Base-by-base conservation (phyloP, 2,888 invertebrate genomes). In the Apamea monoglypha region DNA sequence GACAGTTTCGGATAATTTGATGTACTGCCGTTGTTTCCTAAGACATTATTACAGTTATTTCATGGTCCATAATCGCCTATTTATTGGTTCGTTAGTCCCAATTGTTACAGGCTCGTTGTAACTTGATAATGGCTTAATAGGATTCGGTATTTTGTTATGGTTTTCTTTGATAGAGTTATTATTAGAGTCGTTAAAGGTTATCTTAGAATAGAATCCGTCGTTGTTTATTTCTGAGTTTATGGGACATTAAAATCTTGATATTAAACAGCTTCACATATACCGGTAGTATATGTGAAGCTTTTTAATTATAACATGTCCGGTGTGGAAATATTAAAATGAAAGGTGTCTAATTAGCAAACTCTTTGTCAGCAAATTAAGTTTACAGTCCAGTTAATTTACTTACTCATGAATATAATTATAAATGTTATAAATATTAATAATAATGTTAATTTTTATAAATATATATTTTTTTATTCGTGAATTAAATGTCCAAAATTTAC, bases 71-170 rank as follows among this genome's bases (percentile, higher is more conserved):
- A 53, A 53, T 74, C 47, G 44, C 53, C 36, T 67, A 47, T 71
- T 81, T 25, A 44, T 44, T 44, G 59, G 61, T 81, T 82, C 56
- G 82, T 81, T 81, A 76, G 18, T 61, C 29, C 40, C 70, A 47
- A 81, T 81, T 81, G 66, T 76, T 67, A 25, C 32, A 63, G 68
- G 4, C 61, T 80, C 8, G 36, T 59, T 59, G 59, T 59, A 66
- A 76, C 66, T 69, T 59, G 1, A 50, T 81, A 59, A 70, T 59
- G 36, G 16, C 5, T 50, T 67, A 50, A 68, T 73, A n/a, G 59
- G 50, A 68, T 68, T 53, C 25, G 0, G 10, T 50, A 70, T 66
- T 81, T 64, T 47, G 29, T 53, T 68, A 40, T 40, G 10, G 21
- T 63, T 69, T 44, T 69, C 53, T 69, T 29, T 32, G 29, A 56